Conservation (phyloP, 53 echinoderm and acorn worm genomes). For the Echinometra lucunter region DNA sequence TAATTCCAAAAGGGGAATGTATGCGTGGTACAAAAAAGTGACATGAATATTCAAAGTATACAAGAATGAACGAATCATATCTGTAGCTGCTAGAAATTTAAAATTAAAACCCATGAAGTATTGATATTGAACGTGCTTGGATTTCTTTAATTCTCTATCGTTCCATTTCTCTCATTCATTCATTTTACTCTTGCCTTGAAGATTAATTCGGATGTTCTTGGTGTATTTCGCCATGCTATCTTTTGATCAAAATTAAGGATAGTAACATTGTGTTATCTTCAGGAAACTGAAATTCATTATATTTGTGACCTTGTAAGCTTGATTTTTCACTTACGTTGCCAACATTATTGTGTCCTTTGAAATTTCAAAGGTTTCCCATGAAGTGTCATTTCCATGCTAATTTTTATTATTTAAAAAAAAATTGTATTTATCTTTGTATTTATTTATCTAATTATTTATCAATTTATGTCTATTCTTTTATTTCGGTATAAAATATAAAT, state of each 20-base stretch:
- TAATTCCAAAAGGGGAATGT: too few species aligned
- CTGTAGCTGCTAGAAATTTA: neutral
- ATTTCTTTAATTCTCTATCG: neutral
- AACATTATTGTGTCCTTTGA: neutral
- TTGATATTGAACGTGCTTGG: too few species aligned
- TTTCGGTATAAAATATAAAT: too few species aligned
- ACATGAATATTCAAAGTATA: too few species aligned
- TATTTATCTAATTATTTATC: too few species aligned
- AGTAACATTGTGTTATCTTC: neutral
- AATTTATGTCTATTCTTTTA: too few species aligned
- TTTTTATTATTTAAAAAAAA: too few species aligned
- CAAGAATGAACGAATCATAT: too few species aligned
- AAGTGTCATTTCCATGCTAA: neutral
- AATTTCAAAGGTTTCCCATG: neutral
- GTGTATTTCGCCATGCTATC: neutral
- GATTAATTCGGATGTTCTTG: neutral
- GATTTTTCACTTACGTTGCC: neutral
- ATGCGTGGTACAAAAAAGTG: too few species aligned
- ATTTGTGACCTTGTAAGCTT: neutral
- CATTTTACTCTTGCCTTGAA: neutral
- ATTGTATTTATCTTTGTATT: too few species aligned
- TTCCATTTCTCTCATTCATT: neutral
- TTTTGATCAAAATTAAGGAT: too few species aligned
- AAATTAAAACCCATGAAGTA: neutral
- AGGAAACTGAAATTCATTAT: neutral